Evolutionary conservation across 2,113 vertebrate species (phyloP), one percentile per base, ranked within the genome.

Genomic region (Pimephales promelas): DNA sequence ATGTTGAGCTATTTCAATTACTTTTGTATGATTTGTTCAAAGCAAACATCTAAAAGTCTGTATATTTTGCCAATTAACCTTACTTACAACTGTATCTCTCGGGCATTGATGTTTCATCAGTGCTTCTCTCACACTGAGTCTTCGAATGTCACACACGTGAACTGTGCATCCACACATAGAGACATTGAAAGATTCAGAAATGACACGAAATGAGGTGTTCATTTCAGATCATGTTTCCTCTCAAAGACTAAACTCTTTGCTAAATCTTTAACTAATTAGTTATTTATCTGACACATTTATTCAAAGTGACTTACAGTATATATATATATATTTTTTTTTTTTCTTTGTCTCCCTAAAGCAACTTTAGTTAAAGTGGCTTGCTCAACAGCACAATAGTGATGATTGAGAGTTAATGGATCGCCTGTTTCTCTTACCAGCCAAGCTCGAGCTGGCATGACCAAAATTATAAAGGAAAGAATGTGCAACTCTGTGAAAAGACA

Each of bases 261-360:
- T 28, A 45, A 76, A 57, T 76, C 31, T 34, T 76, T 45, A 76
- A 57, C n/a, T 62, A 47, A 79, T 47, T 43, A 64, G 40, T 31
- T 24, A 64, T 79, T 62, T 47, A 79, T 40, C 40, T 22, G 57
- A 79, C 56, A 62, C 36, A 20, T 36, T 28, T 40, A n/a, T 57
- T 7, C 3, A 72, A 76, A 76, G 13, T n/a, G 20, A 36, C 74
- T 24, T 77, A 57, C 54, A 59, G 74, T 77, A 14, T 36, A 59
- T n/a, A n/a, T n/a, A n/a, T n/a, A n/a, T n/a, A n/a, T n/a, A n/a
- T n/a, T n/a, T n/a, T n/a, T n/a, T n/a, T 3, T 34, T 64, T 66
- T 36, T 56, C 10, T 75, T 75, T n/a, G 20, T 76, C 49, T 54
- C 20, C 73, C 9, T 8, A 3, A 49, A 76, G 49, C 49, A 76